Evolutionary conservation across 2,797 vertebrate species (phyloP).

Genomic region (Hybognathus amarus): DNA sequence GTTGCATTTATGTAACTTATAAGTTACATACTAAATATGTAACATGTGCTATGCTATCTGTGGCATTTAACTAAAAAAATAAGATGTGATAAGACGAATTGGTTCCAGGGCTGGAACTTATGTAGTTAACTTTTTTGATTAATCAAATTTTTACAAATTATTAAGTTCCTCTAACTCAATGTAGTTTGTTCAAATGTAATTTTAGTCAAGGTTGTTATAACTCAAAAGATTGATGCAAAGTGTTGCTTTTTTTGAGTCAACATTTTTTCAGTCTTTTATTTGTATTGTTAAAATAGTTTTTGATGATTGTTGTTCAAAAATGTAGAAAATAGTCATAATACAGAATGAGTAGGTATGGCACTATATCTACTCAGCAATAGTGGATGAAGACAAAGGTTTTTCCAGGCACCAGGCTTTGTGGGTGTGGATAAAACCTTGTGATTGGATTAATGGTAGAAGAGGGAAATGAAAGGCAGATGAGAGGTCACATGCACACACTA

Average conservation of each 20-base stretch:
- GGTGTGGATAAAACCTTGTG: slow-evolving; percentile 17
- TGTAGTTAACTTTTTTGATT: neutral
- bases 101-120: neutral
- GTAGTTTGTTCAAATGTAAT: neutral
- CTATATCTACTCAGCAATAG: neutral
- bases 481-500: slow-evolving; percentile 51
- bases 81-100: neutral
- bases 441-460: slow-evolving; percentile 46
- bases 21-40: neutral
- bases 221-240: neutral
- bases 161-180: neutral
- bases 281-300: neutral
- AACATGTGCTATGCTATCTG: neutral
- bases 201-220: neutral
- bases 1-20: too few species aligned
- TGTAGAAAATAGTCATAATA: neutral
- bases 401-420: neutral
- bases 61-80: neutral
- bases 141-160: neutral
- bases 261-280: neutral
- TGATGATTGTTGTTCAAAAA: neutral
- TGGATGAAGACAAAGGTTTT: neutral
- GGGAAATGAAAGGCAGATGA: slow-evolving; percentile 51
- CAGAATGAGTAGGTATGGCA: neutral
- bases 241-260: neutral